phyloP scores from a whole-genome alignment of 2,797 vertebrate species.

The Lerista edwardsae region DNA sequence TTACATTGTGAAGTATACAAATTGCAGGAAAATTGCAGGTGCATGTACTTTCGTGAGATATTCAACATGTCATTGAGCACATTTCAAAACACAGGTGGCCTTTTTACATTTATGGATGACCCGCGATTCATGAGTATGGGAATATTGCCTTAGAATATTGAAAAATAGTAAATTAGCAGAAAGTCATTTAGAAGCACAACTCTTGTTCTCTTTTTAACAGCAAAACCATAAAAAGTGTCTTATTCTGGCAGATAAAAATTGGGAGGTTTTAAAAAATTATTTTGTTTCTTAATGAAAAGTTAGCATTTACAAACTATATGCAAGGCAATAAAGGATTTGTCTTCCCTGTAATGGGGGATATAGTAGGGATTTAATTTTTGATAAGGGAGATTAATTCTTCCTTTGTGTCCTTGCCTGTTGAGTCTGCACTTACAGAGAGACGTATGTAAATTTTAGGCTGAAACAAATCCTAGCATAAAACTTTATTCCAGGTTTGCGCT shows the following conservation, averaged over 20 bases:
- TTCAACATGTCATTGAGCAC: conserved; percentile 24
- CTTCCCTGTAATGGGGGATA: background rate
- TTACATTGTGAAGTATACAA: conserved; percentile 57
- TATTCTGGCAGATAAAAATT: conserved; percentile 2
- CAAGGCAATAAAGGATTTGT: background rate
- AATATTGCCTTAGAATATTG: conserved; percentile 25
- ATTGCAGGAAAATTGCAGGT: conserved; percentile 56
- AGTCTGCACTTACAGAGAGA: background rate
- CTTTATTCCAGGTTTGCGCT: background rate
- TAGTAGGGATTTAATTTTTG: background rate
- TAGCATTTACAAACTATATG: conserved; percentile 3
- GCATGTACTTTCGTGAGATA: conserved; percentile 31
- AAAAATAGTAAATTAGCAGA: conserved; percentile 34
- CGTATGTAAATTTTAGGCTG: background rate
- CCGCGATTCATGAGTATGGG: conserved; percentile 36
- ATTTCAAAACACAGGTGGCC: background rate
- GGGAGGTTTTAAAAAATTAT: background rate
- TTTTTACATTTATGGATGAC: conserved; percentile 49
- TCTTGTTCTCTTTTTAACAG: background rate
- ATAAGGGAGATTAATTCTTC: background rate
- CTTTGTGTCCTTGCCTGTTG: background rate
- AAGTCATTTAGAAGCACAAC: conserved; percentile 12
- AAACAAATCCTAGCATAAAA: background rate
- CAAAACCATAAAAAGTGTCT: background rate
- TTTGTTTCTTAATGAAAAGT: conserved; percentile 6